Evolutionary conservation across 2,113 vertebrate species (phyloP), one percentile per base, ranked within the genome.

Genomic region (Trichomycterus rosablanca): DNA sequence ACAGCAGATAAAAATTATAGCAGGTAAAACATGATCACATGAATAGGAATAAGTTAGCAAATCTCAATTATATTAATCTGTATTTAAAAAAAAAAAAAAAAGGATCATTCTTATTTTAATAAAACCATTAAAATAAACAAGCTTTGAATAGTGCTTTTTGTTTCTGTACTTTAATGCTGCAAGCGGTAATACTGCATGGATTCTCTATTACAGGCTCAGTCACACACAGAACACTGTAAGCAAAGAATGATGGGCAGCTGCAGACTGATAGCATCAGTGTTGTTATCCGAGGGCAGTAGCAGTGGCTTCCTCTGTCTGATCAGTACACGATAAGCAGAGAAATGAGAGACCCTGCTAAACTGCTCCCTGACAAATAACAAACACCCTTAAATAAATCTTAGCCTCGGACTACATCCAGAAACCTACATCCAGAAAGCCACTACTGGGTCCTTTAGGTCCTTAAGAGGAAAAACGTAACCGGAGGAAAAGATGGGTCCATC

Each of bases 231-330:
- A 1, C 18, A 32, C 18, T 23, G 39, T 1, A 7, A 24, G 24
- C 4, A 44, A 19, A 37, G 32, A 44, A 19, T 26, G 32, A 30
- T 9, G 28, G 40, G 44, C 30, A 32, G 15, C 22, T 65, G 32
- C 42, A 48, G 32, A n/a, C 52, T 55, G 62, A 64, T 65, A 56
- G 57, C 48, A 65, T 49, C 53, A 65, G 14, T 40, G 63, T 30
- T 56, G 43, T 26, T 28, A 39, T 39, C 62, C 39, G 42, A 56
- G 52, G n/a, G 43, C 62, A 28, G 22, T 49, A 40, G 23, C 40
- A 20, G 16, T 28, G 23, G 7, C 22, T 49, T 32, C 52, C 30
- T 46, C 42, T 42, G 63, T 57, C 63, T 57, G 53, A 40, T 30
- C 34, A 30, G 22, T 32, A 16, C 34, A 19, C 12, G 63, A 65